Evolutionary conservation across 2,113 vertebrate genomes (phyloP).

Genomic region (Zosterops borbonicus): DNA sequence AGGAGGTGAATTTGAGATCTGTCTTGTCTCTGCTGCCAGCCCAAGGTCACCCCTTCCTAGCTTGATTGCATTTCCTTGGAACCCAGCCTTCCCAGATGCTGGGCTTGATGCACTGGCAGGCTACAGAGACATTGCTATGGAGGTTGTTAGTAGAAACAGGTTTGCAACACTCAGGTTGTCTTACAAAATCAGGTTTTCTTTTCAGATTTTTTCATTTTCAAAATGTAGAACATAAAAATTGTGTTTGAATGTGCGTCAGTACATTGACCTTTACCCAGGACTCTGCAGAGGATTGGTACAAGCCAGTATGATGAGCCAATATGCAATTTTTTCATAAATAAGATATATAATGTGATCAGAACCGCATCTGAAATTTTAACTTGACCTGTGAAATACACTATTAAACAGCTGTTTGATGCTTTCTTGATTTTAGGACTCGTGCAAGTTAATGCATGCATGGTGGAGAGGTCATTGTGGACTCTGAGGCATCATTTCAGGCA

Average conservation of each 20-base stretch:
- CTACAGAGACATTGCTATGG: neutral
- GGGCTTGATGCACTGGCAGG: neutral
- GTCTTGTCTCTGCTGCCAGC: neutral
- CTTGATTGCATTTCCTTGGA: neutral
- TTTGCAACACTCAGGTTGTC: neutral
- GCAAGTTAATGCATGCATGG: slow-evolving; percentile 50
- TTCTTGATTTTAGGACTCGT: slow-evolving; percentile 74
- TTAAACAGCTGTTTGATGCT: slow-evolving; percentile 46
- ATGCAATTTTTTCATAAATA: neutral
- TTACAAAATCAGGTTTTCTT: neutral
- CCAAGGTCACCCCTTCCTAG: neutral
- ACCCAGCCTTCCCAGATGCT: neutral
- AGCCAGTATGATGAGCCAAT: neutral
- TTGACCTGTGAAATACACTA: neutral
- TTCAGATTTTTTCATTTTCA: neutral
- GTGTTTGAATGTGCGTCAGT: neutral
- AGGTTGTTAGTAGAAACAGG: neutral
- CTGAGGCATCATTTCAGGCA: slow-evolving; percentile 8
- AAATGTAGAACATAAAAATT: neutral
- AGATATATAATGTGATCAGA: neutral
- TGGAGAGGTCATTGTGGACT: slow-evolving; percentile 25
- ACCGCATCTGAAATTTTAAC: neutral
- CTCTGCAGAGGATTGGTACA: neutral
- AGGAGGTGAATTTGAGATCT: neutral
- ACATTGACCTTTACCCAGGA: neutral